A percentile compares a stretch with the other conserved stretches of the same genome.
Conservation (phyloP, 64 coral and sea anemone genomes). For the Anthopleura sola region DNA sequence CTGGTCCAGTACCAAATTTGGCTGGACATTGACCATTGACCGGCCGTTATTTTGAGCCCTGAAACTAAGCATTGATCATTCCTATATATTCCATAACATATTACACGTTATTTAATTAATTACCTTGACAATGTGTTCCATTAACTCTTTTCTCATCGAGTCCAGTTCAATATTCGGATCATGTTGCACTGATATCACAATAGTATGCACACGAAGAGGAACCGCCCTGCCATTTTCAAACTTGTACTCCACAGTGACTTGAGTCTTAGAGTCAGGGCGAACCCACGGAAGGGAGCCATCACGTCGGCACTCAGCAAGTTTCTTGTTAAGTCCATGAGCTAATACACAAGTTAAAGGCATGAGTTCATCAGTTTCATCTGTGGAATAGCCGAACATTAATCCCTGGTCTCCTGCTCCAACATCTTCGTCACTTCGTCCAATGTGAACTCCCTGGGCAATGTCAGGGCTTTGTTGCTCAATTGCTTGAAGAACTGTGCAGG, state of each 20-base stretch:
- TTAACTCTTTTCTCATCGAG: slow-evolving; percentile 60
- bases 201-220: slow-evolving; percentile 69
- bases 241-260: slow-evolving; percentile 97
- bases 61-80: no score
- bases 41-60: no score
- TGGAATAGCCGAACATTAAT: slow-evolving; percentile 80
- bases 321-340: slow-evolving; percentile 80
- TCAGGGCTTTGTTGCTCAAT: slow-evolving; percentile 81
- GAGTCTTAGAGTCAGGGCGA: slow-evolving; percentile 95
- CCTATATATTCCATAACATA: no score
- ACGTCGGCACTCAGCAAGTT: slow-evolving; percentile 75
- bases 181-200: slow-evolving; percentile 94
- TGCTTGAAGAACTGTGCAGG: slow-evolving; percentile 54
- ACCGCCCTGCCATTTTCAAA: slow-evolving; percentile 39
- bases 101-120: no score
- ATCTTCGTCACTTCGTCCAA: slow-evolving; percentile 52
- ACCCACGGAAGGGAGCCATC: slow-evolving; percentile 83
- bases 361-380: slow-evolving; percentile 80
- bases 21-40: no score
- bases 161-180: slow-evolving; percentile 63
- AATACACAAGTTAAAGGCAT: slow-evolving; percentile 96
- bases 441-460: slow-evolving; percentile 63
- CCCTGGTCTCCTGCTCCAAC: slow-evolving; percentile 82
- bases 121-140: slow-evolving; percentile 86
- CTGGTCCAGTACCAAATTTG: no score